These are phyloP conservation scores for Eudemis profundana DNA, from an alignment of 2,888 invertebrate species.

Conservation along the genomic window DNA sequence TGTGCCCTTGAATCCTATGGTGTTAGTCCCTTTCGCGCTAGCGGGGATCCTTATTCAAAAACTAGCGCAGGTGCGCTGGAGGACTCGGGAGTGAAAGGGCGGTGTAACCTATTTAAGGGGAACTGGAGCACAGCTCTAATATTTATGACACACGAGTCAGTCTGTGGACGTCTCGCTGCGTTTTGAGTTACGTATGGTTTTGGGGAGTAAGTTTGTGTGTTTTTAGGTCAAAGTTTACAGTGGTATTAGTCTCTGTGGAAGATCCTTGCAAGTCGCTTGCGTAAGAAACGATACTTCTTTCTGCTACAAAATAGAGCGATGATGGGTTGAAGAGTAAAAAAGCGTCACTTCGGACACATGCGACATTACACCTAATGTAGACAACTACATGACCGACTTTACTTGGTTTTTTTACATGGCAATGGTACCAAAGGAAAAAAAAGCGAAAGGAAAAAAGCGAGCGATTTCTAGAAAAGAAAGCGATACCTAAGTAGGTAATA, in stretches of 20 bases:
- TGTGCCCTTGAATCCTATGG: background rate
- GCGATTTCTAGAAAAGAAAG: too few relatives aligned
- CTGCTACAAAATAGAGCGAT: too few relatives aligned
- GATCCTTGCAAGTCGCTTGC: too few relatives aligned
- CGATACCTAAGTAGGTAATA: too few relatives aligned
- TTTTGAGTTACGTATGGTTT: slow-evolving; percentile 32
- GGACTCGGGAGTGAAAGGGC: slow-evolving; percentile 43
- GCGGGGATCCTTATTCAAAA: slow-evolving; percentile 28
- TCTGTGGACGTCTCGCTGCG: slow-evolving; percentile 40
- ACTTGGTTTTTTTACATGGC: too few relatives aligned
- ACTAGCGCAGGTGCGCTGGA: slow-evolving; percentile 29
- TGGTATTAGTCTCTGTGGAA: background rate
- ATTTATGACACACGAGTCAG: slow-evolving; percentile 56
- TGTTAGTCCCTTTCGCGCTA: background rate
- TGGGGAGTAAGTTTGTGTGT: background rate
- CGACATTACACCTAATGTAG: too few relatives aligned
- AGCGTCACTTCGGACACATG: too few relatives aligned
- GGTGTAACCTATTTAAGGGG: slow-evolving; percentile 59
- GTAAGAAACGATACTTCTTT: too few relatives aligned
- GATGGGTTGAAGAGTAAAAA: too few relatives aligned
- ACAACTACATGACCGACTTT: too few relatives aligned
- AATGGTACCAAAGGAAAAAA: too few relatives aligned
- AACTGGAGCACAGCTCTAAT: slow-evolving; percentile 58
- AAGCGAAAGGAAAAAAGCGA: too few relatives aligned
- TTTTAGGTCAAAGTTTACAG: background rate